Evolutionary conservation across 2,888 invertebrate genomes (phyloP).

Genomic region (Pseudolycoriella hygida): DNA sequence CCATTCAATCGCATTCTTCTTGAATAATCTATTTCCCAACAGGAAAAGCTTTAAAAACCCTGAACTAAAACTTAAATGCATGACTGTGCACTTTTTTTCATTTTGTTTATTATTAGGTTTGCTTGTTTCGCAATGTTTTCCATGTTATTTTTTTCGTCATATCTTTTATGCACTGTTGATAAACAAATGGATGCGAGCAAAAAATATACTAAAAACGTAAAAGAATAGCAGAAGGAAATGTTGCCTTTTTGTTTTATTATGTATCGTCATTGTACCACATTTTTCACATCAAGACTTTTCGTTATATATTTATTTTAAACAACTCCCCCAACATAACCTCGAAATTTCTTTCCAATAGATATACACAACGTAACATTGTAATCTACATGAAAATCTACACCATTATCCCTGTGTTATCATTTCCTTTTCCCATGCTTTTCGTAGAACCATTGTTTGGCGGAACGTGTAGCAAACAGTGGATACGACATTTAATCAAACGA

Average conservation of each 20-base stretch:
- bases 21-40: background rate
- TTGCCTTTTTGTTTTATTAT: too few relatives aligned
- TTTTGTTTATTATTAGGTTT: too few relatives aligned
- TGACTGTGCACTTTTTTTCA: conserved; percentile 1
- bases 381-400: conserved; percentile 1
- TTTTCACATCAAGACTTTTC: too few relatives aligned
- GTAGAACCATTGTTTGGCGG: background rate
- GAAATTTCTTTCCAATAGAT: background rate
- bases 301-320: too few relatives aligned
- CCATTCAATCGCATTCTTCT: too few relatives aligned
- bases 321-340: background rate
- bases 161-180: background rate
- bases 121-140: background rate
- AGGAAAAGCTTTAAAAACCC: background rate
- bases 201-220: too few relatives aligned
- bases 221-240: background rate
- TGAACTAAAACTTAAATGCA: background rate
- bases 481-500: conserved; percentile 3
- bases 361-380: background rate
- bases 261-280: too few relatives aligned
- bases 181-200: too few relatives aligned
- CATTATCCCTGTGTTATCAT: background rate
- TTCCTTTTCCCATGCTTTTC: background rate
- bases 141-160: background rate
- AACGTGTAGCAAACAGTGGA: conserved; percentile 14